Percentiles rank a stretch among this genome's conserved stretches.
These are phyloP conservation scores for Pedetes capensis DNA, from an alignment of 2,113 vertebrate species.

Conservation along the genomic window DNA sequence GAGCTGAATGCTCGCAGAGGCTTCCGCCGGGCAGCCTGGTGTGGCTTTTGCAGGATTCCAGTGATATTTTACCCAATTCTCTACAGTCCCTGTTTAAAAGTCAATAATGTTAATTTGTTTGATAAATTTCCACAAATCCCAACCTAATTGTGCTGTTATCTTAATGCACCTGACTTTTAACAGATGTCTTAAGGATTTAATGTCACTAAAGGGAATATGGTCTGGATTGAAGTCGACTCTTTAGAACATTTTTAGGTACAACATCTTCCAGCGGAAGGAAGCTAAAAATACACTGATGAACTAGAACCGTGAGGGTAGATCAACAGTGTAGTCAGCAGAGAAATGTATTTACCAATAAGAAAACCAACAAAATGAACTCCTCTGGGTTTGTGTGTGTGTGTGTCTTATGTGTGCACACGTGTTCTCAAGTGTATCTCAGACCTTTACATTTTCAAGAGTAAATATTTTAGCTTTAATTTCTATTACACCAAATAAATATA, in stretches of 20 bases:
- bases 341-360: background rate
- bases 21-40: background rate
- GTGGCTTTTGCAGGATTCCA: conserved; percentile 42
- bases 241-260: conserved; percentile 61
- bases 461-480: conserved; percentile 56
- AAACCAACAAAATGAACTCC: background rate
- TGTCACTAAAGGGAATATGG: conserved; percentile 54
- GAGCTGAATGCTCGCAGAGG: background rate
- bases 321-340: background rate
- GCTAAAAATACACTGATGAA: conserved; percentile 19
- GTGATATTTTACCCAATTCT: conserved; percentile 45
- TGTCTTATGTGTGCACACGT: too few relatives aligned
- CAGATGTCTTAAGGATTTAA: conserved; percentile 72
- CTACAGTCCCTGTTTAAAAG: conserved; percentile 65
- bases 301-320: background rate
- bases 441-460: background rate
- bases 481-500: conserved; percentile 35
- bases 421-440: background rate
- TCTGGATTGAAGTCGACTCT: conserved; percentile 40
- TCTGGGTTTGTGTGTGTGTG: background rate
- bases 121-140: conserved; percentile 74
- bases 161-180: conserved; percentile 75
- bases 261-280: background rate
- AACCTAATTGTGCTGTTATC: conserved; percentile 69
- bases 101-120: conserved; percentile 77